A percentile compares a stretch with the other conserved stretches of the same genome.
Evolutionary conservation across 2,888 invertebrate species (phyloP).

Genomic region (Lepidochrysops patricia): DNA sequence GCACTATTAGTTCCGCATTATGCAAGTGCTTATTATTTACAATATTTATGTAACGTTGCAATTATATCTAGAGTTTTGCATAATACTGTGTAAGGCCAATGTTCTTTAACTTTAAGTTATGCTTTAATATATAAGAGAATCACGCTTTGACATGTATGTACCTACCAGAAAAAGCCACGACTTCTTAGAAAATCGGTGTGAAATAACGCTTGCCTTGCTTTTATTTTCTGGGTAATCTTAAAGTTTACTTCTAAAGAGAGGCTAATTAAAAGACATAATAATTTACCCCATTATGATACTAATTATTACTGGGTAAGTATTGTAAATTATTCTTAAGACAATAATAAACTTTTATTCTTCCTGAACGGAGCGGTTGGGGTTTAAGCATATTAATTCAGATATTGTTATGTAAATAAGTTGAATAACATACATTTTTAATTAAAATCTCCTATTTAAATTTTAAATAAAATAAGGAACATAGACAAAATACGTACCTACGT

Average conservation of each 20-base stretch:
- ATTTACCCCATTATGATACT: too few species aligned
- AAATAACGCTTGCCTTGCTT: too few species aligned
- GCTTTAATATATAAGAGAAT: too few species aligned
- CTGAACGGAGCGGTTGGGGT: neutral
- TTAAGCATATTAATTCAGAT: neutral
- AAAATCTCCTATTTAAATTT: neutral
- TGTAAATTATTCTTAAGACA: neutral
- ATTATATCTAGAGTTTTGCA: neutral
- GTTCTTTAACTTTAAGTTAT: too few species aligned
- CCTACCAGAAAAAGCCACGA: too few species aligned
- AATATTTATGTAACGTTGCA: neutral
- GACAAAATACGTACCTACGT: too few species aligned
- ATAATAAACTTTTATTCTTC: neutral
- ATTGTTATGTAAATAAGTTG: constrained; percentile 10
- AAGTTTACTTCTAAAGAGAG: too few species aligned
- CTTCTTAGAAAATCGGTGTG: too few species aligned
- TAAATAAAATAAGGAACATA: neutral
- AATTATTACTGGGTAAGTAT: too few species aligned
- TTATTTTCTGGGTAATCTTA: too few species aligned
- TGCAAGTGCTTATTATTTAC: neutral
- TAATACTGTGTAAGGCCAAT: neutral
- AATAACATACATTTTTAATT: neutral
- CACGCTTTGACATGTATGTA: too few species aligned
- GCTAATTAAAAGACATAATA: too few species aligned
- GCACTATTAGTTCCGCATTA: constrained; percentile 2